Evolutionary conservation across 2,797 vertebrate genomes (phyloP).

Genomic region (Halcyon badia): DNA sequence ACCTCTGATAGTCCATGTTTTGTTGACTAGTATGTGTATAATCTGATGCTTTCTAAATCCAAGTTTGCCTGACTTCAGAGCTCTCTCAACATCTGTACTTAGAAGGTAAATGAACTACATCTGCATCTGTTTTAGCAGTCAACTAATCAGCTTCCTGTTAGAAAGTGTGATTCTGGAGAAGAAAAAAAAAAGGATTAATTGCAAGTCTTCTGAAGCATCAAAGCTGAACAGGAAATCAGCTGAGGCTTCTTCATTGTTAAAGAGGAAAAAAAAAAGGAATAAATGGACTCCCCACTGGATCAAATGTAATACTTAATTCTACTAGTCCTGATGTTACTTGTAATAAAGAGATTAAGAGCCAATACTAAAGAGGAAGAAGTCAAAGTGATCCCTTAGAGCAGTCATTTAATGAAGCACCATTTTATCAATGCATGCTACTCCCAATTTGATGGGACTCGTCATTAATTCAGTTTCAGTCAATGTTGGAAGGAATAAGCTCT

Average conservation of each 20-base stretch:
- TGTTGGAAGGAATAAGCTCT: not conserved
- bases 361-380: not conserved
- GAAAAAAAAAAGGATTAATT: not conserved
- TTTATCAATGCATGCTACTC: not conserved
- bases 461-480: not conserved
- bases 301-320: not conserved
- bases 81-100: not conserved
- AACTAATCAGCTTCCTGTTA: not conserved
- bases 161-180: not conserved
- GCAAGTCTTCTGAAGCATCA: not conserved
- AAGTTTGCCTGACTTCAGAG: not conserved
- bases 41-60: not conserved
- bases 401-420: not conserved
- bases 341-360: constrained; percentile 1
- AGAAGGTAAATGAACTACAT: not conserved
- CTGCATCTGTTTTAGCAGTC: not conserved
- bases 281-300: not conserved
- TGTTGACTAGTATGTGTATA: not conserved
- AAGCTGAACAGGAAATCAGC: not conserved
- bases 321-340: not conserved
- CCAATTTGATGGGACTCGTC: not conserved
- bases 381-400: not conserved
- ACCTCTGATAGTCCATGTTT: not conserved
- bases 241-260: not conserved
- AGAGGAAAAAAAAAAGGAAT: not conserved